These are phyloP conservation scores for Platyrinchus mystaceus DNA, from an alignment of 2,797 vertebrate species.

Conservation along the genomic window DNA sequence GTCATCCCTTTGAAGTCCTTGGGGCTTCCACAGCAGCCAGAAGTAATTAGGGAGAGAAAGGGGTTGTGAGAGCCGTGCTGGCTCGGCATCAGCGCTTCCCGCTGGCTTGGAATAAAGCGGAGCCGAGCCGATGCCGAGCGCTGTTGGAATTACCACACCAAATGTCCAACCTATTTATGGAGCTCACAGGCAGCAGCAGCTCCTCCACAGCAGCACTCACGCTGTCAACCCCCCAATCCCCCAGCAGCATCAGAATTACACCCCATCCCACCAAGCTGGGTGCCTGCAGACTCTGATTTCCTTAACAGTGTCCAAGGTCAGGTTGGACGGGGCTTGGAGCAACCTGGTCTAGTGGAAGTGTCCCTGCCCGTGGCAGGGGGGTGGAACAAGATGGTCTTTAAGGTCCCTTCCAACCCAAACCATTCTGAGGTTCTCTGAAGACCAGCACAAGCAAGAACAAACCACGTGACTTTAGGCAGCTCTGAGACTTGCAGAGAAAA, in stretches of 20 bases:
- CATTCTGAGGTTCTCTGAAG: background rate
- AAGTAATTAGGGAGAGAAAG: conserved; percentile 34
- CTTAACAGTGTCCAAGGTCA: background rate
- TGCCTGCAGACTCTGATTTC: background rate
- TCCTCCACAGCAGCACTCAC: background rate
- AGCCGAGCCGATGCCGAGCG: background rate
- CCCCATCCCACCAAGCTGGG: background rate
- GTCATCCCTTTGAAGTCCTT: conserved; percentile 32
- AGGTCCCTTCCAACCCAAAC: background rate
- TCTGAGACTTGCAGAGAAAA: background rate
- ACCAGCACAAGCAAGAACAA: background rate
- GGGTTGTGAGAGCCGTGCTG: background rate
- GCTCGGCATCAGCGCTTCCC: background rate
- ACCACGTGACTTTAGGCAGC: background rate
- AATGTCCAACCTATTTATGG: background rate
- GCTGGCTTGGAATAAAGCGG: background rate
- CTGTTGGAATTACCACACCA: background rate
- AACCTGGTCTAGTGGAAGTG: background rate
- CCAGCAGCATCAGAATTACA: rapidly evolving
- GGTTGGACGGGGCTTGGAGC: background rate
- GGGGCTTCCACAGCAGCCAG: conserved; percentile 40
- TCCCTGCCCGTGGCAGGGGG: background rate
- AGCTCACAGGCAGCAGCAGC: background rate
- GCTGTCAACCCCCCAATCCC: rapidly evolving
- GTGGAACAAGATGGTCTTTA: background rate